Evolutionary conservation across 2,888 invertebrate species (phyloP), one percentile per base, ranked within the genome.

Genomic region (Heteromyza rotundicornis): DNA sequence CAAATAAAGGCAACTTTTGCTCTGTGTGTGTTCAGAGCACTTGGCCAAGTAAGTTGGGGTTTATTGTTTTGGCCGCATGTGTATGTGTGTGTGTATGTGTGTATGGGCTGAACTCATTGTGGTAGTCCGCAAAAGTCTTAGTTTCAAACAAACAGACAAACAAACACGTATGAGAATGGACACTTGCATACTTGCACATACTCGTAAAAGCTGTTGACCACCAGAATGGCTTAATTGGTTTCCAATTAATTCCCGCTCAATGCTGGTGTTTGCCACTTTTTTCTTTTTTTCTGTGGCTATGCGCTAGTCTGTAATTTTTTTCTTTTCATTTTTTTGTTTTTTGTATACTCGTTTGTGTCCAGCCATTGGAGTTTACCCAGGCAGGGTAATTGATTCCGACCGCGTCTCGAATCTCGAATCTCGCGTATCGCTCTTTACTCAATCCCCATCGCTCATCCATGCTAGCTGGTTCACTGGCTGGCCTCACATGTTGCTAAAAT

Each of bases 161-260:
- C 36, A 17, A 44, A 22, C 22, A 49, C 23, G 27, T 44, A 52
- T n/a, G n/a, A n/a, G n/a, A n/a, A n/a, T n/a, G n/a, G n/a, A n/a
- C n/a, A n/a, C n/a, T n/a, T n/a, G n/a, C n/a, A n/a, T n/a, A n/a
- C n/a, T n/a, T n/a, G n/a, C n/a, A n/a, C n/a, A n/a, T n/a, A n/a
- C n/a, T n/a, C n/a, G n/a, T n/a, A n/a, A n/a, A n/a, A n/a, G n/a
- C n/a, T n/a, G n/a, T n/a, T n/a, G n/a, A 44, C 57, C 60, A 64
- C 51, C 47, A 57, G 52, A 44, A 53, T 51, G 59, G 65, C 67
- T 71, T 69, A 71, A 71, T 71, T 71, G 70, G 68, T 69, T 71
- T 68, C 65, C 69, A 67, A 69, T 71, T 71, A 68, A 68, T 68
- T 69, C 64, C 64, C 62, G 64, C 59, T 65, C 62, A 61, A 59